Evolutionary conservation across 2,113 vertebrate genomes (phyloP), one percentile per base, ranked within the genome.

Genomic region (Seriola rivoliana): DNA sequence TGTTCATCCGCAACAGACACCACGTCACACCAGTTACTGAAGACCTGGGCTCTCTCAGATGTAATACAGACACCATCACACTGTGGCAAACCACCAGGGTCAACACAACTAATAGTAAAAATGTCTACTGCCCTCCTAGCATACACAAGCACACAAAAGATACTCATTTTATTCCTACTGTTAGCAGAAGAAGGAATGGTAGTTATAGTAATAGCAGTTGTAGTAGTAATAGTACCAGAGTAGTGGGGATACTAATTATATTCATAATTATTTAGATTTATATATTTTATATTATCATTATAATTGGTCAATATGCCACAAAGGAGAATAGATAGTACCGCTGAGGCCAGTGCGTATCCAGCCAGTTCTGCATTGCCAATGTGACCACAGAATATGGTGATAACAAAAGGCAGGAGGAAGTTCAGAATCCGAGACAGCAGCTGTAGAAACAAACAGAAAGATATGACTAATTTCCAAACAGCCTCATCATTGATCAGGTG

Each of bases 351-450:
- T 0, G 95, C 97, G 65, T 96, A 98, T 0, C 97, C 96, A 1
- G 97, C 98, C 82, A 99, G 86, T 55, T 97, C 96, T 0, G 96
- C 89, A 76, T 97, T 98, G 62, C 97, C 97, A 82, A 99, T 93
- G 90, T 96, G 98, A 60, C 98, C 98, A 3, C 97, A 98, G 94
- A 98, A 99, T 89, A 99, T 97, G 19, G 96, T 96, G 92, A 83
- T 97, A 48, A 98, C 95, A 79, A 99, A 96, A 0, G 94, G 95
- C 91, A 97, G 91, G 55, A 98, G 92, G 72, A 97, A 97, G 60
- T 94, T 90, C 93, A 98, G 93, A 76, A 98, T 81, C 85, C 96
- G 96, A 11, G 96, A 96, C 29, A 97, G 36, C 78, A 98, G 95
- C 97, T 99, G 72, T 16, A 58, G 72, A 46, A 72, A 80, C 82